phyloP scores from a whole-genome alignment of 2,888 invertebrate genomes.

The Ophioninae sp. region DNA sequence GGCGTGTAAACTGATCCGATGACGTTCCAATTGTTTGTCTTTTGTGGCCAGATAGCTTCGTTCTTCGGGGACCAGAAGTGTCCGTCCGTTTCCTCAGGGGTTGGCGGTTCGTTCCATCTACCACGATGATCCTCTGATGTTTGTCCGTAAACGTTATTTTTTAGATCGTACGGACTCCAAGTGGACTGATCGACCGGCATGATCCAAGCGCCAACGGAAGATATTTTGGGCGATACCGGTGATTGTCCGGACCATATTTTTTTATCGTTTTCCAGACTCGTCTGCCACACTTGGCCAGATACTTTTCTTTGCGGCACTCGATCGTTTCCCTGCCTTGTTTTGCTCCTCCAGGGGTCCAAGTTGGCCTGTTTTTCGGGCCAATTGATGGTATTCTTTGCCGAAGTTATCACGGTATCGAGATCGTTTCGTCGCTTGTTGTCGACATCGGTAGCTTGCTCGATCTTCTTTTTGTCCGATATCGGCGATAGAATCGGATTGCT shows the following conservation, averaged over 20 bases:
- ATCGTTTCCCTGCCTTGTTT: slow-evolving; percentile 44
- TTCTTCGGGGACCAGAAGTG: slow-evolving; percentile 63
- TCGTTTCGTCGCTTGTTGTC: slow-evolving; percentile 20
- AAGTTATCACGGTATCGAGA: slow-evolving; percentile 32
- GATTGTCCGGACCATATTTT: slow-evolving; percentile 64
- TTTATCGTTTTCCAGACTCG: slow-evolving; percentile 36
- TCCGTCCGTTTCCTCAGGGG: slow-evolving; percentile 53
- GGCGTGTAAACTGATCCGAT: slow-evolving; percentile 63
- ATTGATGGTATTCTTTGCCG: slow-evolving; percentile 60
- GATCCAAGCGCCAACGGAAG: slow-evolving; percentile 70
- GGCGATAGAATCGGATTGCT: slow-evolving; percentile 26
- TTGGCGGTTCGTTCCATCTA: slow-evolving; percentile 58
- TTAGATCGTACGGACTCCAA: slow-evolving; percentile 71
- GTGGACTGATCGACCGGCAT: slow-evolving; percentile 71
- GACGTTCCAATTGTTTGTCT: slow-evolving; percentile 70
- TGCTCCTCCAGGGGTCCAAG: slow-evolving; percentile 54
- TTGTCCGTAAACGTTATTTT: slow-evolving; percentile 59
- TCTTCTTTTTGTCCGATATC: slow-evolving; percentile 54
- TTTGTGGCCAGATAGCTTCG: slow-evolving; percentile 56
- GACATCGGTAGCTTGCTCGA: not conserved
- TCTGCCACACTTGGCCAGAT: slow-evolving; percentile 51
- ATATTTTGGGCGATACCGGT: slow-evolving; percentile 68
- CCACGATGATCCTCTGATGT: slow-evolving; percentile 44
- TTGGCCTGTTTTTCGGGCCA: slow-evolving; percentile 67
- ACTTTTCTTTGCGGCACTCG: slow-evolving; percentile 46